phyloP scores from a whole-genome alignment of 1,140 invertebrate species.

The Papilio glaucus region DNA sequence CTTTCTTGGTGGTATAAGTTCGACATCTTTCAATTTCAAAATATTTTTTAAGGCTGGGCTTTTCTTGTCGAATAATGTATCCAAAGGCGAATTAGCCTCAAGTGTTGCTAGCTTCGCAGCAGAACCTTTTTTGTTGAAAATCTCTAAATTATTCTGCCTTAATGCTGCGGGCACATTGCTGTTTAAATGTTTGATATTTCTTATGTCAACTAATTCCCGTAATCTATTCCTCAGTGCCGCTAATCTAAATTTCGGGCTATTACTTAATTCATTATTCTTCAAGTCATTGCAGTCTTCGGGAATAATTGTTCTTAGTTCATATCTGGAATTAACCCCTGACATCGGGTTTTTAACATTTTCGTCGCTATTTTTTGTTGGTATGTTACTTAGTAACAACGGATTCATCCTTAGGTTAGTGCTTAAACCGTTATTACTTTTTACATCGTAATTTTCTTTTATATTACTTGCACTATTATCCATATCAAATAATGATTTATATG shows the following conservation, averaged over 20 bases:
- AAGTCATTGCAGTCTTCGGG: constrained; percentile 5
- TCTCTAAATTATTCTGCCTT: constrained; percentile 2
- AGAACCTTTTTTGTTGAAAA: neutral
- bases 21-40: constrained; percentile 48
- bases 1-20: constrained; percentile 42
- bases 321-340: neutral
- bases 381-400: constrained; percentile 37
- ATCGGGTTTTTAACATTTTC: neutral
- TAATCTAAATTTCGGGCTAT: constrained; percentile 1
- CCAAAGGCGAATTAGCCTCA: constrained; percentile 14
- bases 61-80: constrained; percentile 29
- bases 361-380: neutral
- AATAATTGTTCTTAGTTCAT: constrained; percentile 16
- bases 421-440: constrained; percentile 39
- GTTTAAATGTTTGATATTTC: constrained; percentile 6
- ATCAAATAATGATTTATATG: constrained; percentile 50
- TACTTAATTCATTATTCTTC: neutral
- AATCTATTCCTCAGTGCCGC: constrained; percentile 11
- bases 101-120: neutral
- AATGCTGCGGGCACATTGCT: neutral
- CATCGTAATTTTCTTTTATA: constrained; percentile 49
- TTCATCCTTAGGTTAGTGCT: constrained; percentile 43
- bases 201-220: constrained; percentile 16
- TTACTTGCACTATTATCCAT: constrained; percentile 63
- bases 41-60: constrained; percentile 44